phyloP scores from a whole-genome alignment of 2,888 invertebrate genomes.

The Myopa tessellatipennis region DNA sequence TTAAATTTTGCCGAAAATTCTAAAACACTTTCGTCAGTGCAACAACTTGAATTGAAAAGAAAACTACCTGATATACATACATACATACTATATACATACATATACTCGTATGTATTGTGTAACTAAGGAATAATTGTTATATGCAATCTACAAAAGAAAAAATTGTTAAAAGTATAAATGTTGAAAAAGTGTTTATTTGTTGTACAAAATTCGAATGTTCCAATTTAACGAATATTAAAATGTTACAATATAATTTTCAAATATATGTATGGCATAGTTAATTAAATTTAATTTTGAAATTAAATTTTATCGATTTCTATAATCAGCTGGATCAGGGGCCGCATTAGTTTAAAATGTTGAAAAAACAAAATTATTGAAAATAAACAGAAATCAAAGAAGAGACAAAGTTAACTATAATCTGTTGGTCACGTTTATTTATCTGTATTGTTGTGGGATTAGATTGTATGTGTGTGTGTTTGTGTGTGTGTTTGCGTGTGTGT shows the following conservation, averaged over 20 bases:
- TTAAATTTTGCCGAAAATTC: neutral
- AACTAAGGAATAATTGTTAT: neutral
- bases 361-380: conserved; percentile 18
- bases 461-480: neutral
- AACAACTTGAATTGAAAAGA: conserved; percentile 4
- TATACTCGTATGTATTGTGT: neutral
- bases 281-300: neutral
- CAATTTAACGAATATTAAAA: neutral
- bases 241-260: neutral
- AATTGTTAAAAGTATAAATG: neutral
- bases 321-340: conserved; percentile 49
- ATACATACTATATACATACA: no score
- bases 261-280: neutral
- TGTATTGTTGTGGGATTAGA: neutral
- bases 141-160: neutral
- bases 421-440: neutral
- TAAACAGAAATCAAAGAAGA: conserved; percentile 16
- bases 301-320: conserved; percentile 2
- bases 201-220: neutral
- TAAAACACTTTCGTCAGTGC: conserved; percentile 23
- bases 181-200: conserved; percentile 10
- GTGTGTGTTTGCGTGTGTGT: neutral
- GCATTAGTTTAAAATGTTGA: conserved; percentile 42
- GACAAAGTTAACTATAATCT: neutral
- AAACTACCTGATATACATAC: conserved; percentile 20